These are phyloP conservation scores for Scaptomyza parva DNA, from an alignment of 2,888 invertebrate genomes.

Conservation along the genomic window DNA sequence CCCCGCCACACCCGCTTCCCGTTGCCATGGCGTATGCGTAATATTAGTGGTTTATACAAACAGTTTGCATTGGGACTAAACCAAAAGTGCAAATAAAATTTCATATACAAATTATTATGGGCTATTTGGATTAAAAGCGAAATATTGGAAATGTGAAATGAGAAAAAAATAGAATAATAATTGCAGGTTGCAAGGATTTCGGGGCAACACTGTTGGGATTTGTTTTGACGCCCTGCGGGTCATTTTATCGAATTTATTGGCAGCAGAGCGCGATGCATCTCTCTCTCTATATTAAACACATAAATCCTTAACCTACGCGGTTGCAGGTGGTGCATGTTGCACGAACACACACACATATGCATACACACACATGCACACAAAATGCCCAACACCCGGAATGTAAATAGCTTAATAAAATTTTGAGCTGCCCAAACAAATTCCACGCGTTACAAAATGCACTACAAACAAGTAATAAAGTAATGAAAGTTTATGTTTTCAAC, in stretches of 20 bases:
- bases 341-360: constrained; percentile 1
- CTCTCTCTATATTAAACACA: constrained; percentile 61
- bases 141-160: no score
- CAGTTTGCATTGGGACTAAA: constrained; percentile 60
- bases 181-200: constrained; percentile 23
- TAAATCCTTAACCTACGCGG: constrained; percentile 56
- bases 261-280: no score
- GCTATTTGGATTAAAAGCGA: constrained; percentile 72
- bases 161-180: constrained; percentile 11
- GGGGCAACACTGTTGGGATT: constrained; percentile 32
- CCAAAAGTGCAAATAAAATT: constrained; percentile 77
- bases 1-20: background rate
- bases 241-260: constrained; percentile 76
- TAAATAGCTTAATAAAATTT: constrained; percentile 76
- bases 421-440: constrained; percentile 52
- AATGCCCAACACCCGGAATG: constrained; percentile 26
- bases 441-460: constrained; percentile 27
- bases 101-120: constrained; percentile 81
- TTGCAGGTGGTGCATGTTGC: constrained; percentile 74
- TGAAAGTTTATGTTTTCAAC: background rate
- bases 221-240: constrained; percentile 42
- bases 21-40: constrained; percentile 56
- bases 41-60: constrained; percentile 26
- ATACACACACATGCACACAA: constrained; percentile 4
- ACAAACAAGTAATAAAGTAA: background rate